Conservation (phyloP, 2,113 vertebrate species). For the Corythoichthys intestinalis region DNA sequence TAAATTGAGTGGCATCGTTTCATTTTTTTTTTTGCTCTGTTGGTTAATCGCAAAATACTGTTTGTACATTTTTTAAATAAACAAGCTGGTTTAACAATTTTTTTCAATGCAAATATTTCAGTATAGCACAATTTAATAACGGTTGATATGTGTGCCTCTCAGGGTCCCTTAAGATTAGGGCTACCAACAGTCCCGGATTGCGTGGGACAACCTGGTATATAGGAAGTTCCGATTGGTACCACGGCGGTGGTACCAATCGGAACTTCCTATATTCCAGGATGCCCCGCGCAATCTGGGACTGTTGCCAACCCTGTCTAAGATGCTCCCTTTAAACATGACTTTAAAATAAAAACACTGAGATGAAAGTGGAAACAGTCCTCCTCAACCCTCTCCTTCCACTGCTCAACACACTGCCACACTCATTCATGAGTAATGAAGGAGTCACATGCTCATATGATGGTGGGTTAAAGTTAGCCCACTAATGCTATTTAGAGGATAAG, state of each 20-base stretch:
- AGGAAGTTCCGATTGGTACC: no score
- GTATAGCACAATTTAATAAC: no score
- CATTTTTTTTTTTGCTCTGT: neutral
- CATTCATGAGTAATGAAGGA: neutral
- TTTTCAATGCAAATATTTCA: neutral
- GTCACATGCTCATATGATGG: neutral
- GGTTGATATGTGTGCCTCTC: no score
- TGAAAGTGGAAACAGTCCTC: no score
- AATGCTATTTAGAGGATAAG: conserved; percentile 4
- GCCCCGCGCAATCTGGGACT: no score
- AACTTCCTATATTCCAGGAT: no score
- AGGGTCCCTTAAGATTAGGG: neutral
- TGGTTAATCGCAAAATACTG: neutral
- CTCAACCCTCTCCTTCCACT: neutral
- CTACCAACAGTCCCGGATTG: no score
- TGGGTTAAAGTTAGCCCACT: conserved; percentile 1
- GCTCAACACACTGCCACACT: neutral
- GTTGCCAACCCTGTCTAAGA: no score
- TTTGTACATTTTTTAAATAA: neutral
- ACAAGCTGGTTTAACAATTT: neutral
- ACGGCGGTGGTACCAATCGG: no score
- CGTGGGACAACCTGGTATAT: no score
- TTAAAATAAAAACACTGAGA: no score
- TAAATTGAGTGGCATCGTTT: neutral
- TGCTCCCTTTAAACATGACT: no score